Evolutionary conservation across 2,888 invertebrate species (phyloP).

Genomic region (Sylvicola cinctus): DNA sequence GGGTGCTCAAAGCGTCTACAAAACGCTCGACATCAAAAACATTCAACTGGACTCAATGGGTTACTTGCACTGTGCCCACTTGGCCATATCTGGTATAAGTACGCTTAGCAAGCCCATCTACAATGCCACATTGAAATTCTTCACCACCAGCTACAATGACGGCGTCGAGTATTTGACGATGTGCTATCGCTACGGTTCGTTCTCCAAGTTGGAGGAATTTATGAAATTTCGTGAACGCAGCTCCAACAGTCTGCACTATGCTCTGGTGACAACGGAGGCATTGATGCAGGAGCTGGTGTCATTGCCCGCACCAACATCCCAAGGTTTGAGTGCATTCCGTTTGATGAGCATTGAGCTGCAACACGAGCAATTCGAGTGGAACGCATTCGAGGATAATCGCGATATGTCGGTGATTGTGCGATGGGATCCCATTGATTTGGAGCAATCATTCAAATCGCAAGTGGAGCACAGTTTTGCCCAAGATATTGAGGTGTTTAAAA

Average conservation of each 20-base stretch:
- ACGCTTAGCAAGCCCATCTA: constrained; percentile 46
- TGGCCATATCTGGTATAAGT: constrained; percentile 51
- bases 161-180: constrained; percentile 79
- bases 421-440: constrained; percentile 38
- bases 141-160: constrained; percentile 73
- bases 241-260: constrained; percentile 62
- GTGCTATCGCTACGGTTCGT: constrained; percentile 87
- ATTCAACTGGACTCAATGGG: constrained; percentile 84
- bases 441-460: constrained; percentile 23
- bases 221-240: constrained; percentile 63
- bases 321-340: constrained; percentile 29
- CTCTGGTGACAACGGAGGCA: constrained; percentile 40
- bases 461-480: constrained; percentile 20
- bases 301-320: constrained; percentile 19
- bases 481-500: constrained; percentile 19
- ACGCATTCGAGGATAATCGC: constrained; percentile 47
- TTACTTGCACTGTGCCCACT: constrained; percentile 55
- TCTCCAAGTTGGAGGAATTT: constrained; percentile 79
- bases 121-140: constrained; percentile 64
- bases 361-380: constrained; percentile 37
- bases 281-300: constrained; percentile 44
- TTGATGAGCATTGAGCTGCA: constrained; percentile 37
- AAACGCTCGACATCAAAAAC: constrained; percentile 74
- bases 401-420: constrained; percentile 49
- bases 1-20: constrained; percentile 53